These are phyloP conservation scores for Branchipolynoe longqiensis DNA, from an alignment of 2,888 invertebrate genomes.

Conservation along the genomic window DNA sequence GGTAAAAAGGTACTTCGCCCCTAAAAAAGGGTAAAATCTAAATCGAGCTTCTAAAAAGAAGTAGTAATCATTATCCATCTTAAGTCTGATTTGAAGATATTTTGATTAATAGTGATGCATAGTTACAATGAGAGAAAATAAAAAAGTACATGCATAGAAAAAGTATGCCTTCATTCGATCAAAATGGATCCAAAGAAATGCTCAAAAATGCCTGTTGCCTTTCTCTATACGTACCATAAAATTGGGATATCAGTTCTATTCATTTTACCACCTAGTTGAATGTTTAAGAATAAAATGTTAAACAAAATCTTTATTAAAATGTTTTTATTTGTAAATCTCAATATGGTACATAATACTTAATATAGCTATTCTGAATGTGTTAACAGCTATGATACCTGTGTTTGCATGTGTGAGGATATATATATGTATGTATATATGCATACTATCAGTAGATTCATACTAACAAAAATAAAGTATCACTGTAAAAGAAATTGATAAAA, in stretches of 20 bases:
- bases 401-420: no score
- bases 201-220: background rate
- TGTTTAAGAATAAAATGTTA: constrained; percentile 10
- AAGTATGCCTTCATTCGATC: background rate
- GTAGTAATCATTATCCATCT: background rate
- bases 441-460: background rate
- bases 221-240: constrained; percentile 24
- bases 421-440: background rate
- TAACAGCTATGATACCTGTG: no score
- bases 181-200: background rate
- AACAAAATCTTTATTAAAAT: background rate
- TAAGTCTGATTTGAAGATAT: background rate
- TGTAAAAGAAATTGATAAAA: background rate
- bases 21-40: no score
- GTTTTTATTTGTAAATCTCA: no score
- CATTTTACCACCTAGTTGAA: constrained; percentile 13
- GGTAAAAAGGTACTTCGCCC: no score
- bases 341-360: no score
- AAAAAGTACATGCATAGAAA: background rate
- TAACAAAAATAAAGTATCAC: background rate
- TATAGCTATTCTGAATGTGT: no score
- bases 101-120: no score
- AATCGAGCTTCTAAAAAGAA: no score
- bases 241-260: constrained; percentile 7
- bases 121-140: no score